Evolutionary conservation across 2,888 invertebrate genomes (phyloP), one percentile per base, ranked within the genome.

Genomic region (Amphipoea lucens): DNA sequence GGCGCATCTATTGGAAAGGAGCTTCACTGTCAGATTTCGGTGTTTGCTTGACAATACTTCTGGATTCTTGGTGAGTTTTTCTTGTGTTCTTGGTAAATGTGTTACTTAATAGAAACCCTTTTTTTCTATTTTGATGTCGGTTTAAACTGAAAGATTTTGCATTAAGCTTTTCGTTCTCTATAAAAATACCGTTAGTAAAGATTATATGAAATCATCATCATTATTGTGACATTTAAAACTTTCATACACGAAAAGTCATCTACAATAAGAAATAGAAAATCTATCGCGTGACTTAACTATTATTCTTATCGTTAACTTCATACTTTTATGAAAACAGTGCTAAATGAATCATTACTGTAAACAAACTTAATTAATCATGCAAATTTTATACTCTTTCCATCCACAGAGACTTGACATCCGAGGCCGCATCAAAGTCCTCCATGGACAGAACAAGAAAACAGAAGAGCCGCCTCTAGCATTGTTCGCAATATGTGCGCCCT

Each of bases 11-110:
- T 97, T 99, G 90, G 99, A 99, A 96, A 97, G 99, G 91, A 99
- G 99, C 95, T 99, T 99, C 94, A 99, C 99, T 86, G 99, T 99
- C 92, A 98, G 99, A 94, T 99, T 99, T 97, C 98, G 99, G 92
- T 99, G 99, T 97, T 98, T 99, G 62, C 97, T 99, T 92, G 99
- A 99, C 97, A 99, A 99, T 96, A 99, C 99, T 92, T 99, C 99
- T 91, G 99, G 99, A 83, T 99, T 99, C 97, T 98, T 99, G 97
- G 99, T 99, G 96, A 98, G 98, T 88, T 45, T 5, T 20, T 60
- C 1, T n/a, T 60, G 4, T 60, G 11, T 60, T 60, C 11, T n/a
- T 57, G 3, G 9, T n/a, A 60, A 60, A n/a, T n/a, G 11, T 68
- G 11, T 12, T 48, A 63, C n/a, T n/a, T n/a, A 63, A 36, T 36